Evolutionary conservation across 2,113 vertebrate species (phyloP), one percentile per base, ranked within the genome.

Genomic region (Istiophorus platypterus): DNA sequence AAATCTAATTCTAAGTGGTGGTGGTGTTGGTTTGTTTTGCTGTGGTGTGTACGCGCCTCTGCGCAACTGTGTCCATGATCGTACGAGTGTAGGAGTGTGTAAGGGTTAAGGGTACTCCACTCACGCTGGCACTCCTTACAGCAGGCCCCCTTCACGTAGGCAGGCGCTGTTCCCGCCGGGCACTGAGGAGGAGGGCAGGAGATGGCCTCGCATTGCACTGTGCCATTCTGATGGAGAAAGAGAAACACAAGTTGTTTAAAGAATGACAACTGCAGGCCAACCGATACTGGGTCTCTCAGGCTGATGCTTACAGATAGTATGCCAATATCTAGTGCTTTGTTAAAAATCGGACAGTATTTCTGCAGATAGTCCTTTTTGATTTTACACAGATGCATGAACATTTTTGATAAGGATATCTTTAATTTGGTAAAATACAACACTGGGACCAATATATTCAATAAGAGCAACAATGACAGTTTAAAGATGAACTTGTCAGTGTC

Each of bases 51-150:
- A 61, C 10, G 56, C 72, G 75, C 80, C 62, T 82, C 77, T 78
- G 75, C 34, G 51, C 67, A 51, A 64, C 66, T 74, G 72, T 87
- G 85, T 87, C 41, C 45, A n/a, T 86, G 81, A 75, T 82, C 75
- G 76, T 64, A 27, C 49, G 59, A 82, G 88, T 81, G 87, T 87
- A 29, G 84, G 90, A 72, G 81, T 85, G 76, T 73, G 86, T 72
- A 13, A 72, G 58, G 84, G 90, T 91, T 76, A 88, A 87, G 84
- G 76, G 84, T 54, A 66, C 58, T 89, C 37, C 89, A 96, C 98
- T 99, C 91, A 99, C 98, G 86, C 85, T 96, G 97, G 87, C 98
- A 99, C 91, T 99, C 96, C 89, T 97, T 98, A 93, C 98, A 99
- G 95, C 98, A 99, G 88, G 96, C 95, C 78, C 96, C 97, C 85